Evolutionary conservation across 2,113 vertebrate species (phyloP), one percentile per base, ranked within the genome.

Genomic region (Percina caprodes): DNA sequence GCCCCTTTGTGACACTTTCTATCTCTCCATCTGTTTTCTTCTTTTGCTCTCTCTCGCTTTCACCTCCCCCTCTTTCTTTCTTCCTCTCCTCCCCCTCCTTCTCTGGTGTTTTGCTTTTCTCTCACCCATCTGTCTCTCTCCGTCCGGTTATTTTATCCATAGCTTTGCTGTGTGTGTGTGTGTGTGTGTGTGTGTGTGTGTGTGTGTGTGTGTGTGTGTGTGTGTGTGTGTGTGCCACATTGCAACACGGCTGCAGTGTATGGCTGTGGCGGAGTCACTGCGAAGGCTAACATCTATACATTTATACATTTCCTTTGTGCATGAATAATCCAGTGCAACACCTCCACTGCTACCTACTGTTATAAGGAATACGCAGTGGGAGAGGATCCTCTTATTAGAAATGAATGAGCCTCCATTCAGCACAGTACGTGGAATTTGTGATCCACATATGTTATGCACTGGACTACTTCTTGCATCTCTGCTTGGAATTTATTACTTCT

Each of bases 1-100:
- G 58, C 79, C 78, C 91, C 88, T 86, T 60, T 0, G 78, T 91
- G 88, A 82, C 90, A 82, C 74, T 48, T 65, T 77, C 88, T 69
- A 26, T 76, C 83, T 81, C 85, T 77, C 90, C 49, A 14, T 88
- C 79, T 91, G 82, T 88, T 89, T 89, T 86, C 81, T 59, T 62
- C 49, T 60, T 8, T 60, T 19, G 2, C 62, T 60, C 62, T 54
- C 45, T 6, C 9, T 45, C 73, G 65, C 61, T 48, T 67, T 49
- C 42, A 39, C 39, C 14, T 26, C 33, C 30, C 3, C 46, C 6
- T 14, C 30, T 26, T 3, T 48, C 65, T 26, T 14, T 30, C 60
- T 26, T 3, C 26, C 19, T 19, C 55, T 23, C 49, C 18, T 39
- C 18, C 51, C 21, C 16, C 24, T 35, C 42, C 35, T 24, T 49